phyloP scores from a whole-genome alignment of 2,797 vertebrate genomes.

The Coccyzus lansbergi region DNA sequence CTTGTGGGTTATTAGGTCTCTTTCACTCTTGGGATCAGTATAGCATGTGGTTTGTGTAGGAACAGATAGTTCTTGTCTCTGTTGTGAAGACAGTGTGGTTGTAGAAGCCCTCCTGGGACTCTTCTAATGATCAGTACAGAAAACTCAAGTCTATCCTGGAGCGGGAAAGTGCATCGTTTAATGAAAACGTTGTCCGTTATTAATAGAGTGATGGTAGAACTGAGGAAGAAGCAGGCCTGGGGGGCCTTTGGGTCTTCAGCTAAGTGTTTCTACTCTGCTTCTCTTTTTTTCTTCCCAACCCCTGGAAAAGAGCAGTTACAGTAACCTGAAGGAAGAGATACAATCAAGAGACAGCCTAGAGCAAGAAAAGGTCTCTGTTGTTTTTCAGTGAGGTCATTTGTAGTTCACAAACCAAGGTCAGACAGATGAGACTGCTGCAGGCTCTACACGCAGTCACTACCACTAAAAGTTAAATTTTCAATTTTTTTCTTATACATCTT shows the following conservation, averaged over 20 bases:
- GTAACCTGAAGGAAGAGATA: constrained; percentile 71
- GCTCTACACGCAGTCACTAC: constrained; percentile 68
- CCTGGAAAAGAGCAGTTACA: constrained; percentile 72
- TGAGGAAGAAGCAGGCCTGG: constrained; percentile 63
- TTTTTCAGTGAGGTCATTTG: constrained; percentile 71
- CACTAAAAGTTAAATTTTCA: constrained; percentile 75
- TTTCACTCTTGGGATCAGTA: constrained; percentile 63
- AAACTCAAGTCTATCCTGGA: constrained; percentile 72
- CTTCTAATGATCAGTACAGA: constrained; percentile 71
- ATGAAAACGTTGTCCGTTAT: constrained; percentile 75
- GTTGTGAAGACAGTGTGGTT: constrained; percentile 71
- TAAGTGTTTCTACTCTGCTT: constrained; percentile 76
- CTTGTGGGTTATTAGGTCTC: constrained; percentile 66
- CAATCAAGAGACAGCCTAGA: constrained; percentile 71
- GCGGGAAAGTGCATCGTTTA: constrained; percentile 68
- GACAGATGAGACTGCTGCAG: constrained; percentile 61
- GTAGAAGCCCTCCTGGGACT: constrained; percentile 68
- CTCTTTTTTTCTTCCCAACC: constrained; percentile 39
- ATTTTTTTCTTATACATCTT: background rate
- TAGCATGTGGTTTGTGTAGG: constrained; percentile 53
- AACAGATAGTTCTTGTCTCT: constrained; percentile 73
- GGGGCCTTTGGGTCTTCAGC: constrained; percentile 69
- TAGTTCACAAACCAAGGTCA: constrained; percentile 75
- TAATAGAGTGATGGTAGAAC: constrained; percentile 74
- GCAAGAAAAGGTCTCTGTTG: constrained; percentile 66